Percentiles rank a stretch among this genome's conserved stretches.
These are phyloP conservation scores for Paramacrobiotus metropolitanus DNA, from an alignment of 1,140 invertebrate genomes.

Conservation along the genomic window DNA sequence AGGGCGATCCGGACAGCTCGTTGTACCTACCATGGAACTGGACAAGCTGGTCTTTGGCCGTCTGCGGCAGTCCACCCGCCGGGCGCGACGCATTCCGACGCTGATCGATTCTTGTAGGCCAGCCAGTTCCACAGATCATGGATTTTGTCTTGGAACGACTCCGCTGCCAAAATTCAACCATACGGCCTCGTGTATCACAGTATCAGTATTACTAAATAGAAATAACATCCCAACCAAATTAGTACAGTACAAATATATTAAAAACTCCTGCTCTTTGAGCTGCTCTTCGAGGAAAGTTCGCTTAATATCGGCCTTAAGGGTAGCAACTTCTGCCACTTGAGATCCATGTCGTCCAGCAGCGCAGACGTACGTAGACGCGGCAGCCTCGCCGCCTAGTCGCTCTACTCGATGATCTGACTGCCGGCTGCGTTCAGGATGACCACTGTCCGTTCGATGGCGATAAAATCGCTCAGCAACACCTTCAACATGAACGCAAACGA, in stretches of 20 bases:
- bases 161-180: too few relatives aligned
- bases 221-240: too few relatives aligned
- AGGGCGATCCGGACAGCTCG: neutral
- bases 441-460: slow-evolving; percentile 83
- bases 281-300: slow-evolving; percentile 75
- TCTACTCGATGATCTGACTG: slow-evolving; percentile 57
- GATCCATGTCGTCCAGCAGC: slow-evolving; percentile 67
- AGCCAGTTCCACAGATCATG: slow-evolving; percentile 81
- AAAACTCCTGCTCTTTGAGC: slow-evolving; percentile 47
- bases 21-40: slow-evolving; percentile 53
- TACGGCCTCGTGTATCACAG: too few relatives aligned
- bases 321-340: slow-evolving; percentile 60
- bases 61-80: slow-evolving; percentile 85
- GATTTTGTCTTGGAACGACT: slow-evolving; percentile 74
- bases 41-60: slow-evolving; percentile 84
- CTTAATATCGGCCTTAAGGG: slow-evolving; percentile 57
- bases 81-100: slow-evolving; percentile 78
- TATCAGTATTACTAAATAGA: too few relatives aligned
- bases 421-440: slow-evolving; percentile 82
- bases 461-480: slow-evolving; percentile 83
- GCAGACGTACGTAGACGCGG: slow-evolving; percentile 63
- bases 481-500: slow-evolving; percentile 13
- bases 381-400: slow-evolving; percentile 56
- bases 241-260: too few relatives aligned
- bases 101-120: slow-evolving; percentile 69